These are phyloP conservation scores for Noctilio leporinus DNA, from an alignment of 2,113 vertebrate species.

Conservation along the genomic window DNA sequence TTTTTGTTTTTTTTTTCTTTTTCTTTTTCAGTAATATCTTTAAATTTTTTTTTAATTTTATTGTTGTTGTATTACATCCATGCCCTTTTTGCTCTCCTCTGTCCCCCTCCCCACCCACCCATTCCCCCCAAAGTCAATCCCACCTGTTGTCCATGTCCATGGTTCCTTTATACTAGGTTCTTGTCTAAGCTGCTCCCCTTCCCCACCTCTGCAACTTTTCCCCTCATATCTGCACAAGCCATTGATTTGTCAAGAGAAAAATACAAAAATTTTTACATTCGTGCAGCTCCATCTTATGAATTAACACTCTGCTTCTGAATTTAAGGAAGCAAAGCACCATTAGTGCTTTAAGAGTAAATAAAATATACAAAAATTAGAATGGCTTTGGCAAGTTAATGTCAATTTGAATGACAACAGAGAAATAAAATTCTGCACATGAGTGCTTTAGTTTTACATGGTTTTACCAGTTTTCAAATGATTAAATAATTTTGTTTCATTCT, in stretches of 20 bases:
- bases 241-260: constrained; percentile 30
- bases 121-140: no score
- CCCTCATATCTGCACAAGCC: neutral
- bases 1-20: no score
- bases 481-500: constrained; percentile 57
- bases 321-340: constrained; percentile 38
- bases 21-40: no score
- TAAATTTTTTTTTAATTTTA: no score
- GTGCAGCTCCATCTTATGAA: constrained; percentile 22
- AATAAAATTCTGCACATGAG: constrained; percentile 53
- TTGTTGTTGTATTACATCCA: no score
- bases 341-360: constrained; percentile 49
- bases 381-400: constrained; percentile 43
- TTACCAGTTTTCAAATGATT: constrained; percentile 41
- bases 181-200: no score
- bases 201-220: no score
- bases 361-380: constrained; percentile 40
- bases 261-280: constrained; percentile 14
- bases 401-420: constrained; percentile 35
- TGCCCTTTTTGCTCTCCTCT: no score
- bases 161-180: no score
- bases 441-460: constrained; percentile 25
- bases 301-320: constrained; percentile 42
- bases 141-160: no score
- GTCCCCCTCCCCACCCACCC: no score